These are phyloP conservation scores for Luperina testacea DNA, from an alignment of 2,888 invertebrate genomes.

Conservation along the genomic window DNA sequence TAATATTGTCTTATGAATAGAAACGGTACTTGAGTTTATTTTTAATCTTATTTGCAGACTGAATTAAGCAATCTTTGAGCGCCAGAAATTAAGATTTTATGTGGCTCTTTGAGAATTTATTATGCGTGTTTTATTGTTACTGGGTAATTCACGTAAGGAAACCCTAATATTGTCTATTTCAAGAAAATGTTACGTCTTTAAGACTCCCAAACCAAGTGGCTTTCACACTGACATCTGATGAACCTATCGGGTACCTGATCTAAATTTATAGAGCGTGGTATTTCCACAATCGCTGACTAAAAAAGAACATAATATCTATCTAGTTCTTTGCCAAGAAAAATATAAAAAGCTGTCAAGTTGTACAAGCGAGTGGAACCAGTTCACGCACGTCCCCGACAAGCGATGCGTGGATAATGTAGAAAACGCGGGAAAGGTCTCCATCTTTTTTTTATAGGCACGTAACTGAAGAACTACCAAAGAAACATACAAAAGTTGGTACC, in stretches of 20 bases:
- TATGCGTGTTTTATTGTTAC: background rate
- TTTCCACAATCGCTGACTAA: slow-evolving; percentile 18
- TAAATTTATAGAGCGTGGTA: slow-evolving; percentile 19
- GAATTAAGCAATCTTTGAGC: slow-evolving; percentile 1
- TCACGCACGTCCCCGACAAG: slow-evolving; percentile 53
- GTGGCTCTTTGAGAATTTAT: background rate
- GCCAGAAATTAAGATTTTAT: slow-evolving; percentile 4
- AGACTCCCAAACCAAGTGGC: background rate
- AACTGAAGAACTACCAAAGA: slow-evolving; percentile 49
- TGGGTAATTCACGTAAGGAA: background rate
- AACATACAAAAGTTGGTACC: slow-evolving; percentile 42
- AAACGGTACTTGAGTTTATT: slow-evolving; percentile 14
- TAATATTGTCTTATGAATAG: slow-evolving; percentile 30
- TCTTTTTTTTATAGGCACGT: slow-evolving; percentile 56
- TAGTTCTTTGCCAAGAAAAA: slow-evolving; percentile 33
- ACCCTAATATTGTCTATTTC: background rate
- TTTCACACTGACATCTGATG: background rate
- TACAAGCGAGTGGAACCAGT: slow-evolving; percentile 56
- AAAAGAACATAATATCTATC: slow-evolving; percentile 22
- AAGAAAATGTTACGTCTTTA: background rate
- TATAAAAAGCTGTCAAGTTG: slow-evolving; percentile 46
- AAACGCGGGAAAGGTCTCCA: slow-evolving; percentile 55
- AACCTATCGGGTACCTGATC: background rate
- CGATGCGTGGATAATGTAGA: slow-evolving; percentile 59
- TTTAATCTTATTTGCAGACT: slow-evolving; percentile 14